Evolutionary conservation across 2,797 vertebrate species (phyloP), one percentile per base, ranked within the genome.

Genomic region (Thamnophis elegans): DNA sequence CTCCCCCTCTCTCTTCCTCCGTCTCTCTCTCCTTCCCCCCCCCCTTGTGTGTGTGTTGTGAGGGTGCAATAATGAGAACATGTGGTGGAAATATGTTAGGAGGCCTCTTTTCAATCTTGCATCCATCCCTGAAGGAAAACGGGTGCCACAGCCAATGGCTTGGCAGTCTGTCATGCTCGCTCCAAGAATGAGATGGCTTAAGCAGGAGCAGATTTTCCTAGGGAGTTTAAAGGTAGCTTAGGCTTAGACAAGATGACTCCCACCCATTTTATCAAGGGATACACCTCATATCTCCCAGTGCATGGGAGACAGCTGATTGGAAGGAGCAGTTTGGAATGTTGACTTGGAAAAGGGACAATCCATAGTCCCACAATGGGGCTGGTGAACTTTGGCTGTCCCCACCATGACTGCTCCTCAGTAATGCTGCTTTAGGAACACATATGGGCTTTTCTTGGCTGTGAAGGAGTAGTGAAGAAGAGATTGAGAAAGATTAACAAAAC

Each of bases 301-400:
- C 32, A 56, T 62, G 92, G 32, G 95, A 90, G 60, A 59, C 26
- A 0, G 59, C 25, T 0, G 47, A 56, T 85, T 32, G 88, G 85
- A 42, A 92, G 0, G 0, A 91, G 88, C 89, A 91, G 92, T 85
- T 59, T 95, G 93, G 94, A 94, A 91, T 85, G 0, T 0, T 90
- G 92, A 86, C 89, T 95, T 96, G 94, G 94, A 95, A 94, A 22
- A 28, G 88, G 14, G 51, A 95, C 95, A 93, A 90, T 93, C 93
- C 85, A 95, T 90, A 94, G 94, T 95, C 91, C 95, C 93, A 0
- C 95, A 95, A 93, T 94, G 95, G 95, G 18, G 0, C 95, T 96
- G 95, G 88, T 97, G 97, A 96, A 97, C 97, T 94, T 97, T 98
- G 98, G 97, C 98, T 94, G 96, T 96, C 97, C 97, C 95, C 95